Percentiles rank a stretch among this genome's conserved stretches.
Evolutionary conservation across 2,113 vertebrate genomes (phyloP).

Genomic region (Hypomesus transpacificus): DNA sequence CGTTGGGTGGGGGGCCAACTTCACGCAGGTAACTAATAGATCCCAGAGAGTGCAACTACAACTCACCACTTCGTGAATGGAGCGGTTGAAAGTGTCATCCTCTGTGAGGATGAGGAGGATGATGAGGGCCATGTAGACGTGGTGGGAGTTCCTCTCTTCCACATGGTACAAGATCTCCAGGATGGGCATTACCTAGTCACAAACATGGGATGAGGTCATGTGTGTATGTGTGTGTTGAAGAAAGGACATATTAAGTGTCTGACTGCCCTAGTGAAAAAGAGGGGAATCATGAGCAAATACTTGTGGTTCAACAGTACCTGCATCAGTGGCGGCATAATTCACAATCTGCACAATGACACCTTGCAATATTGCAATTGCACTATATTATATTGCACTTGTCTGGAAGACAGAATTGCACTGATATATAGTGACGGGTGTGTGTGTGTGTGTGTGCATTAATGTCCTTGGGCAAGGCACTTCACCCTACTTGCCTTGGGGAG

Average conservation of each 20-base stretch:
- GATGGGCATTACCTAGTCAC: conserved; percentile 87
- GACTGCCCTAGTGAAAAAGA: too few species aligned
- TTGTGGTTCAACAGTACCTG: too few species aligned
- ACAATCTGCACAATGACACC: too few species aligned
- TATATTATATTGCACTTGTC: too few species aligned
- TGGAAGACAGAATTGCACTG: background rate
- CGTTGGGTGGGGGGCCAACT: too few species aligned
- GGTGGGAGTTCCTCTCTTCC: conserved; percentile 96
- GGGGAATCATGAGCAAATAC: too few species aligned
- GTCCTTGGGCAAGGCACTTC: too few species aligned
- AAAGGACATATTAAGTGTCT: too few species aligned
- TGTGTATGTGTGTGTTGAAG: background rate
- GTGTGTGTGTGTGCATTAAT: background rate
- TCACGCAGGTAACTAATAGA: too few species aligned
- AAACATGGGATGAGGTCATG: conserved; percentile 13
- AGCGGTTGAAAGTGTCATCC: conserved; percentile 95
- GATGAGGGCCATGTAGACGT: conserved; percentile 98
- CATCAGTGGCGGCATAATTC: too few species aligned
- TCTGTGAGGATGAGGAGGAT: conserved; percentile 96
- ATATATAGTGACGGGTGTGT: background rate
- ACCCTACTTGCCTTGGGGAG: too few species aligned
- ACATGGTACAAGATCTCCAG: conserved; percentile 96
- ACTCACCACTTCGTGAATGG: conserved; percentile 97
- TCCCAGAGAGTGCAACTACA: background rate
- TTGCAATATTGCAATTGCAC: too few species aligned